These are phyloP conservation scores for Porites divaricata DNA, from an alignment of 92 coral and sea anemone species.

Conservation along the genomic window DNA sequence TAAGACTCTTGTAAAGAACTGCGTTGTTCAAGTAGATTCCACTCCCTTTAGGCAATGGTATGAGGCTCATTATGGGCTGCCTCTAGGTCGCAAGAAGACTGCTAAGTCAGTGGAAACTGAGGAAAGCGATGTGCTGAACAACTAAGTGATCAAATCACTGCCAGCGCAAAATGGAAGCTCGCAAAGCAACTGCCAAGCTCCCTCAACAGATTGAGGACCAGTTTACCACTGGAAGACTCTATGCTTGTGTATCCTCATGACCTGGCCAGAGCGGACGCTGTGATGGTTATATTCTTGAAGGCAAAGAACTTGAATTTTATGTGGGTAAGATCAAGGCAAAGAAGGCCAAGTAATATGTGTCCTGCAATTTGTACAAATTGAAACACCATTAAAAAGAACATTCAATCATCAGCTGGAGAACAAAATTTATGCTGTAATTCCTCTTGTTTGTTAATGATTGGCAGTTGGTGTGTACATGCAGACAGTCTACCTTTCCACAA, in stretches of 20 bases:
- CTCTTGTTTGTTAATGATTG: too few relatives aligned
- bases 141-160: constrained; percentile 91
- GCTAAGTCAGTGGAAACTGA: constrained; percentile 60
- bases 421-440: too few relatives aligned
- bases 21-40: constrained; percentile 95
- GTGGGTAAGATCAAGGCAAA: constrained; percentile 92
- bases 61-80: constrained; percentile 89
- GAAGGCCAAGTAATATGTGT: constrained; percentile 89
- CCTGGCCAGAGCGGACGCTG: constrained; percentile 99
- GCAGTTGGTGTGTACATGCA: too few relatives aligned
- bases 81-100: constrained; percentile 94
- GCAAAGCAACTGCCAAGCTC: constrained; percentile 74
- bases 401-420: too few relatives aligned
- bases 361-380: constrained; percentile 57
- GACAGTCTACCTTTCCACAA: too few relatives aligned
- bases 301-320: constrained; percentile 98
- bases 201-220: constrained; percentile 84
- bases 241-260: constrained; percentile 94
- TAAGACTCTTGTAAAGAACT: constrained; percentile 97
- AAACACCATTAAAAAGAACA: constrained; percentile 48
- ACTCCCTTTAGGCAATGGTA: constrained; percentile 98
- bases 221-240: constrained; percentile 93
- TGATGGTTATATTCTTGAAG: constrained; percentile 96
- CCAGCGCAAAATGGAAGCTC: constrained; percentile 76
- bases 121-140: constrained; percentile 80